These are phyloP conservation scores for Umimayanthus kanabou DNA, from an alignment of 92 coral and sea anemone species.

Conservation along the genomic window DNA sequence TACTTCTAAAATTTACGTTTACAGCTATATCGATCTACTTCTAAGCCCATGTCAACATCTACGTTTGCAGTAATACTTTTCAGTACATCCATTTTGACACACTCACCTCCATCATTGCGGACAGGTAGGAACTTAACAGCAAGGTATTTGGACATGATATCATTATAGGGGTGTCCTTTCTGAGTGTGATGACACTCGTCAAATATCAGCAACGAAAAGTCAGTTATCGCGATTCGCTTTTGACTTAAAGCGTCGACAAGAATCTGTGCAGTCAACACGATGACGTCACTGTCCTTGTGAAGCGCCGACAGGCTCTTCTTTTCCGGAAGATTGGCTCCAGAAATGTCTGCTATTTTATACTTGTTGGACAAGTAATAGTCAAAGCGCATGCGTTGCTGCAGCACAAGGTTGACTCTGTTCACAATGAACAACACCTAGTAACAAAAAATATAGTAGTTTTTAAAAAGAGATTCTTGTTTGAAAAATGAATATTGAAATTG, in stretches of 20 bases:
- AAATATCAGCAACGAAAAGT: constrained; percentile 70
- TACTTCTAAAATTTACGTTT: too few species aligned
- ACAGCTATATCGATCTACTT: too few species aligned
- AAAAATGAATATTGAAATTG: too few species aligned
- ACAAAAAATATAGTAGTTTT: background rate
- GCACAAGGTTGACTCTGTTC: constrained; percentile 80
- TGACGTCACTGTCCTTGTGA: constrained; percentile 58
- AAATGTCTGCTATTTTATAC: constrained; percentile 67
- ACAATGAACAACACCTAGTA: constrained; percentile 74
- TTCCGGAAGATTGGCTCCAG: constrained; percentile 75
- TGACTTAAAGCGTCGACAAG: constrained; percentile 77
- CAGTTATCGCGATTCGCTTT: constrained; percentile 50
- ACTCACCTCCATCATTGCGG: background rate
- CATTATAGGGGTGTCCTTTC: constrained; percentile 77
- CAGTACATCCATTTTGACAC: background rate
- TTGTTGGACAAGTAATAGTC: constrained; percentile 58
- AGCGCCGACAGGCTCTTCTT: constrained; percentile 43
- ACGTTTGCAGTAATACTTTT: background rate
- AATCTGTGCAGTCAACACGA: constrained; percentile 85
- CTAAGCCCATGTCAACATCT: too few species aligned
- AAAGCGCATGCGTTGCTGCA: constrained; percentile 79
- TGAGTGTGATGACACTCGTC: constrained; percentile 81
- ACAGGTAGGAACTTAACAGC: constrained; percentile 45
- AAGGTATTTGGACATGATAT: constrained; percentile 74
- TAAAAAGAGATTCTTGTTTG: too few species aligned